These are phyloP conservation scores for Conomelus anceps DNA, from an alignment of 2,888 invertebrate genomes.

Conservation along the genomic window DNA sequence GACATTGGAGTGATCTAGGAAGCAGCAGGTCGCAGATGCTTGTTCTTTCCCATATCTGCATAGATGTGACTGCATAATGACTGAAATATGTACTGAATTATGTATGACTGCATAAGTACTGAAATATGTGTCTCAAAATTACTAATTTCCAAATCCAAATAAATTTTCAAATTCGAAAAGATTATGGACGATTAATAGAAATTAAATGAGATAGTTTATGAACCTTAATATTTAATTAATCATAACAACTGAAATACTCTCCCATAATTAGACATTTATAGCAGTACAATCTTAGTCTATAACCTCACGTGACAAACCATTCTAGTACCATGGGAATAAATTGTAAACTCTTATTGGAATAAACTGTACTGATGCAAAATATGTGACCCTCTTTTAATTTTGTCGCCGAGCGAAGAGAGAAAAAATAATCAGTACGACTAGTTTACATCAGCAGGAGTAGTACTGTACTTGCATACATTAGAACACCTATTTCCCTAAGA, in stretches of 20 bases:
- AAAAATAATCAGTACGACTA: not conserved
- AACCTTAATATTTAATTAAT: no score
- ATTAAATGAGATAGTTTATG: no score
- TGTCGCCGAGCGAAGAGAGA: not conserved
- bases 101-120: no score
- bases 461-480: not conserved
- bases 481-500: not conserved
- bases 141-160: no score
- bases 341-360: not conserved
- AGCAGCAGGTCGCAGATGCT: not conserved
- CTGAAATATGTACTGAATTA: no score
- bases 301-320: no score
- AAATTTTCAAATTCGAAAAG: no score
- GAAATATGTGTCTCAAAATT: no score
- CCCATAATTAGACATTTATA: no score
- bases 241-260: no score
- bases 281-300: no score
- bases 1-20: not conserved
- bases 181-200: no score
- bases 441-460: not conserved
- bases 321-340: not conserved
- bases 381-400: not conserved
- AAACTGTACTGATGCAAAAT: not conserved
- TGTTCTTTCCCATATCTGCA: not conserved
- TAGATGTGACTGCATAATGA: not conserved